Conservation (phyloP, 2,113 vertebrate species). For the Anolis carolinensis region DNA sequence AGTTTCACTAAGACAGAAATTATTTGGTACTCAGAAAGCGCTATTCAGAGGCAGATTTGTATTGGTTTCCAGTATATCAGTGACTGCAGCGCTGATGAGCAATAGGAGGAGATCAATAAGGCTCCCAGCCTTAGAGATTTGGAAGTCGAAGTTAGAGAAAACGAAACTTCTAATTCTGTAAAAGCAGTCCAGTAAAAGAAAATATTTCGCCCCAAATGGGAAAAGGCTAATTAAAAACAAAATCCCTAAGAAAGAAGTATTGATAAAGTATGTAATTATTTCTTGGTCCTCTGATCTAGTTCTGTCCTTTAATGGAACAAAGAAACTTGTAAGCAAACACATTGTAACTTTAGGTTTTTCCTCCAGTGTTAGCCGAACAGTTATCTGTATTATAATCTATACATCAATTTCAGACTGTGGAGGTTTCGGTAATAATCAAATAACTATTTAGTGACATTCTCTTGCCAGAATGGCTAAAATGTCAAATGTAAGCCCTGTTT, state of each 20-base stretch:
- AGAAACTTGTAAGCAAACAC: background rate
- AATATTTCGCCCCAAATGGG: conserved; percentile 21
- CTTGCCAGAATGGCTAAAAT: background rate
- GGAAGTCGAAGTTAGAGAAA: conserved; percentile 14
- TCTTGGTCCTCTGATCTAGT: background rate
- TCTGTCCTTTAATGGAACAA: background rate
- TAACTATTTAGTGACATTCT: background rate
- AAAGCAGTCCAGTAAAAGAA: background rate
- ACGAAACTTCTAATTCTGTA: conserved; percentile 26
- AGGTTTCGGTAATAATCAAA: background rate
- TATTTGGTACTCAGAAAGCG: conserved; percentile 18
- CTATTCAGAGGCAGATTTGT: conserved; percentile 4
- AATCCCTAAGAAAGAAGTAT: background rate
- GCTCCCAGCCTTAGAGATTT: conserved; percentile 22
- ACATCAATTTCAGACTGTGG: background rate
- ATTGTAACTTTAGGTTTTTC: background rate
- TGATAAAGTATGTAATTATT: conserved; percentile 2
- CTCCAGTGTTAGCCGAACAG: background rate
- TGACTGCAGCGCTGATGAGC: conserved; percentile 26
- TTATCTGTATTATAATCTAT: conserved; percentile 9
- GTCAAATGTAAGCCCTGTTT: background rate
- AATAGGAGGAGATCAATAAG: conserved; percentile 30
- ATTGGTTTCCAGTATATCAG: conserved; percentile 13
- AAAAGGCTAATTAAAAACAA: conserved; percentile 30
- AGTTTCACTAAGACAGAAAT: conserved; percentile 18